Evolutionary conservation across 1,140 invertebrate species (phyloP), one percentile per base, ranked within the genome.

Genomic region (Physella acuta): DNA sequence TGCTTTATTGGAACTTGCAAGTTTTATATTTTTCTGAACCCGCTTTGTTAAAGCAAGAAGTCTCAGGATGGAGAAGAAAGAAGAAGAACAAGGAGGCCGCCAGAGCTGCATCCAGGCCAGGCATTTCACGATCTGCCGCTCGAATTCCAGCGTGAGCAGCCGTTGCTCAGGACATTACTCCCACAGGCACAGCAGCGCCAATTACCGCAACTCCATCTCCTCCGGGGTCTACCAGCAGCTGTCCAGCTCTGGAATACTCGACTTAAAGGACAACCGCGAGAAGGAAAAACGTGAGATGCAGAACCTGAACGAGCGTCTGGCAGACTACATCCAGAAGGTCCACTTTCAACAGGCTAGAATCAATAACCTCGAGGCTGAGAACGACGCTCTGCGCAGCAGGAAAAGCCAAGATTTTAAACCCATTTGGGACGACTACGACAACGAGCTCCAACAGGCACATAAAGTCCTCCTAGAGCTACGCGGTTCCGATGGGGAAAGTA

Each of bases 301-400:
- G 69, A 86, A 87, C 64, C 73, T 88, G 70, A 88, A 88, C 74
- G 86, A 87, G 73, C 79, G 86, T 55, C 83, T 88, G 66, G 87
- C 86, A 66, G 78, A 73, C 71, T 88, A 88, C 78, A 88, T 88
- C 71, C 87, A 88, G 80, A 87, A 85, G 68, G 85, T 86, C 24
- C 81, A 87, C 52, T 88, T 87, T 70, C 77, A 88, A n/a, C 87
- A 88, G 67, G 87, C 87, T 24, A 84, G 87, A 71, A 86, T 85
- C 75, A 79, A 85, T 63, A 86, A 87, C 68, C 74, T 88, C 34
- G 86, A 82, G 52, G 78, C 82, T 24, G 86, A 88, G 72, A 74
- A 87, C 56, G 84, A 86, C 37, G 77, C 80, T 39, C 74, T 79
- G 55, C 72, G 76, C 31, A 70, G 70, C 67, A 62, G 69, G 58